Evolutionary conservation across 2,797 vertebrate species (phyloP).

Genomic region (Protonibea diacanthus): DNA sequence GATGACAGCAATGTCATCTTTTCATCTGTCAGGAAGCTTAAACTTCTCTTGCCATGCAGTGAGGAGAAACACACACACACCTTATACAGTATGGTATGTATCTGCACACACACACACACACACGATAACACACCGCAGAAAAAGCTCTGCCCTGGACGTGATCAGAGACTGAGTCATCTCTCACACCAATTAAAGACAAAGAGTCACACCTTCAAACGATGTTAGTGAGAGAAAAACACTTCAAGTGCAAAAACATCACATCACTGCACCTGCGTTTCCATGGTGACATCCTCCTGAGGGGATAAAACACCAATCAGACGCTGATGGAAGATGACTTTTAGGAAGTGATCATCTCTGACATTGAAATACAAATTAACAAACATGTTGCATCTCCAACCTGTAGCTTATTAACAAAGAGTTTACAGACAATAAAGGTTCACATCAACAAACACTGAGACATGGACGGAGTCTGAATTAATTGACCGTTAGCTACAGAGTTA

Average conservation of each 20-base stretch:
- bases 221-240: conserved; percentile 63
- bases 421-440: not conserved
- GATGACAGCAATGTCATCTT: not conserved
- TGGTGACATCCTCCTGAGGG: conserved; percentile 69
- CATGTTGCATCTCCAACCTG: not conserved
- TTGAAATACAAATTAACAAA: conserved; percentile 1
- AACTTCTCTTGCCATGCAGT: conserved; percentile 82
- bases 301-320: conserved; percentile 38
- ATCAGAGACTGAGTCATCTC: not conserved
- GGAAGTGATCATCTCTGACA: not conserved
- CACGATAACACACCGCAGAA: not conserved
- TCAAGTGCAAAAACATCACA: conserved; percentile 43
- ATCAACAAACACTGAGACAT: not conserved
- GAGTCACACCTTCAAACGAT: conserved; percentile 45
- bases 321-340: conserved; percentile 17
- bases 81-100: not conserved
- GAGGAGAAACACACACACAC: conserved; percentile 46
- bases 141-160: not conserved
- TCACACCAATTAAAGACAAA: conserved; percentile 25
- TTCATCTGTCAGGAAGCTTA: conserved; percentile 1
- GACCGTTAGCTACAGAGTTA: not conserved
- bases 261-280: conserved; percentile 80
- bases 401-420: not conserved
- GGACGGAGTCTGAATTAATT: not conserved
- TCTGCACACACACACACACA: conserved; percentile 17